A percentile compares a stretch with the other conserved stretches of the same genome.
phyloP scores from a whole-genome alignment of 2,888 invertebrate genomes.

The Melieria omissa region DNA sequence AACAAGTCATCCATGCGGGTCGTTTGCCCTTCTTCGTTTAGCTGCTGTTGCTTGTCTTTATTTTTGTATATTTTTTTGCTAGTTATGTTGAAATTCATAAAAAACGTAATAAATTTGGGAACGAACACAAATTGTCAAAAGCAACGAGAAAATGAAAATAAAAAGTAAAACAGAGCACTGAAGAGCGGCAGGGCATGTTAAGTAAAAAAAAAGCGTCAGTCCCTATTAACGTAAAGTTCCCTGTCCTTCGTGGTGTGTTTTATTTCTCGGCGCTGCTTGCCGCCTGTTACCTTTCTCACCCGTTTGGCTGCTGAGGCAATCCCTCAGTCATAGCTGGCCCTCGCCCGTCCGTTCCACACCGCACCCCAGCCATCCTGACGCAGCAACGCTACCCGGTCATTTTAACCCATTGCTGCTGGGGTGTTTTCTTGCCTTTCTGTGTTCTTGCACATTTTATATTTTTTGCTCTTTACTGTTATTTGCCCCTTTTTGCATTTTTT shows the following conservation, averaged over 20 bases:
- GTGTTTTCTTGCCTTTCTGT: conserved; percentile 21
- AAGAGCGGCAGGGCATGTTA: too few species aligned
- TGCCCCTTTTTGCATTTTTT: conserved; percentile 16
- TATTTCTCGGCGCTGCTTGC: conserved; percentile 25
- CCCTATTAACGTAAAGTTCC: conserved; percentile 29
- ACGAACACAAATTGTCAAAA: neutral
- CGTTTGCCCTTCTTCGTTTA: neutral
- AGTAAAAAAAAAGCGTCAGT: conserved; percentile 23
- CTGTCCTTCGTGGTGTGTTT: conserved; percentile 20
- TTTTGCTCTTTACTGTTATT: neutral
- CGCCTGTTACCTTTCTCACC: neutral
- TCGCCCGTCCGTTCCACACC: neutral
- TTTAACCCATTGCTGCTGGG: conserved; percentile 6
- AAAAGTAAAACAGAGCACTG: too few species aligned
- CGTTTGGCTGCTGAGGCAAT: neutral
- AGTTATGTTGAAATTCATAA: conserved; percentile 22
- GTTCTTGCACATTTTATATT: conserved; percentile 14
- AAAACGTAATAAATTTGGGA: conserved; percentile 10
- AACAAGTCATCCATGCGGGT: too few species aligned
- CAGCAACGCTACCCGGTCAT: conserved; percentile 3
- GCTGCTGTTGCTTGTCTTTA: conserved; percentile 1
- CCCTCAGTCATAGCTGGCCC: neutral
- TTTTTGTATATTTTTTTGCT: conserved; percentile 20
- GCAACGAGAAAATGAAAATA: neutral
- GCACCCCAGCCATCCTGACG: neutral